Conservation (phyloP, 2,113 vertebrate genomes). For the Plestiodon gilberti region DNA sequence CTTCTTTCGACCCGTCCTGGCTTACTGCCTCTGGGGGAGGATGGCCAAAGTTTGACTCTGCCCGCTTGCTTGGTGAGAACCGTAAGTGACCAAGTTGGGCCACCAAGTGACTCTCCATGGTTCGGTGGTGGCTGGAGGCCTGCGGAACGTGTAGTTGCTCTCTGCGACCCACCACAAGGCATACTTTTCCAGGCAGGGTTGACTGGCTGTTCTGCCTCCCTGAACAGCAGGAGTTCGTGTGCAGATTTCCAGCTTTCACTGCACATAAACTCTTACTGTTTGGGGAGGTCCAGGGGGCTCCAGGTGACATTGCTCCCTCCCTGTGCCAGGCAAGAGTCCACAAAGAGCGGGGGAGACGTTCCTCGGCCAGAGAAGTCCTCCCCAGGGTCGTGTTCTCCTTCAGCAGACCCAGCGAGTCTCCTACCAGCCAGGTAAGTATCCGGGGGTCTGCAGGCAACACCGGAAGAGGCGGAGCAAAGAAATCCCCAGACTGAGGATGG, state of each 20-base stretch:
- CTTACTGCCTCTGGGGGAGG: not conserved
- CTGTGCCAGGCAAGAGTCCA: not conserved
- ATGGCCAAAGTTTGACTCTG: not conserved
- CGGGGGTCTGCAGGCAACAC: not conserved
- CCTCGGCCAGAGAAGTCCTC: accelerated
- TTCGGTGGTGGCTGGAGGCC: too few species aligned
- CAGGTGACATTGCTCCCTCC: too few species aligned
- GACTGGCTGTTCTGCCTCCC: constrained; percentile 34
- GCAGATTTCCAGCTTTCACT: constrained; percentile 56
- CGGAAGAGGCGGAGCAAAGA: not conserved
- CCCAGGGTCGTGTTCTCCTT: accelerated
- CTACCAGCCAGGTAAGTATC: not conserved
- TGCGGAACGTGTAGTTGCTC: too few species aligned
- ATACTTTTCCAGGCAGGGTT: not conserved
- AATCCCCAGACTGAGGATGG: not conserved
- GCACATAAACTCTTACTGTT: constrained; percentile 75
- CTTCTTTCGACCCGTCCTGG: too few species aligned
- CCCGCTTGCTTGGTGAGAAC: too few species aligned
- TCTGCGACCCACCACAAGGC: too few species aligned
- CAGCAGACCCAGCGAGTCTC: not conserved
- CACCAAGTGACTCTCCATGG: too few species aligned
- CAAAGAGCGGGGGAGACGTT: not conserved
- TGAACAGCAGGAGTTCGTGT: constrained; percentile 66
- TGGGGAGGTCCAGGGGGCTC: constrained; percentile 33
- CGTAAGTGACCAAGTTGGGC: too few species aligned